A percentile compares a stretch with the other conserved stretches of the same genome.
Conservation (phyloP, 2,888 invertebrate species). For the Luperina nickerlii region DNA sequence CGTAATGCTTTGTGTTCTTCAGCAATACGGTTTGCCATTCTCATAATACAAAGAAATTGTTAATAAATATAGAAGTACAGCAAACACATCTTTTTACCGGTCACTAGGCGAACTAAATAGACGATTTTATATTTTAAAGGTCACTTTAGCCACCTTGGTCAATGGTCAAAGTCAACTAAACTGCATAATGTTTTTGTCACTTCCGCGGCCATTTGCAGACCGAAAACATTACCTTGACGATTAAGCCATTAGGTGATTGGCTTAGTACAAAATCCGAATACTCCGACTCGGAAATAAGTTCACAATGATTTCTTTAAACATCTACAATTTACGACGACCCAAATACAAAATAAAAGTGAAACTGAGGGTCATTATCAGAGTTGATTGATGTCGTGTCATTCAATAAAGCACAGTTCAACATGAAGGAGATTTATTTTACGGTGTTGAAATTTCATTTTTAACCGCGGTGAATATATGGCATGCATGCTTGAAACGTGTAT, state of each 20-base stretch:
- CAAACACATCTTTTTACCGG: slow-evolving; percentile 52
- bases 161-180: slow-evolving; percentile 73
- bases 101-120: slow-evolving; percentile 67
- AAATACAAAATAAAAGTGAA: slow-evolving; percentile 79
- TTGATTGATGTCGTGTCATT: slow-evolving; percentile 77
- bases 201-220: slow-evolving; percentile 78
- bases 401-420: slow-evolving; percentile 70
- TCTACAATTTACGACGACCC: slow-evolving; percentile 69
- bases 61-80: slow-evolving; percentile 20
- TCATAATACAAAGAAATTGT: slow-evolving; percentile 24
- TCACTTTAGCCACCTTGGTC: slow-evolving; percentile 72
- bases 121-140: slow-evolving; percentile 72
- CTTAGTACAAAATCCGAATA: slow-evolving; percentile 65
- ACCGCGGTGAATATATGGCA: slow-evolving; percentile 9
- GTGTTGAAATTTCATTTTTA: slow-evolving; percentile 38
- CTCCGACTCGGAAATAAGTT: slow-evolving; percentile 74
- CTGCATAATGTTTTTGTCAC: slow-evolving; percentile 72
- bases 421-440: slow-evolving; percentile 71
- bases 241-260: slow-evolving; percentile 67
- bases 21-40: slow-evolving; percentile 47
- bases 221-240: slow-evolving; percentile 73
- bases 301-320: slow-evolving; percentile 74
- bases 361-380: slow-evolving; percentile 74
- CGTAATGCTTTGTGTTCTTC: slow-evolving; percentile 66
- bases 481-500: slow-evolving; percentile 16